phyloP scores from a whole-genome alignment of 1,140 invertebrate genomes.

The Heliconius melpomene region DNA sequence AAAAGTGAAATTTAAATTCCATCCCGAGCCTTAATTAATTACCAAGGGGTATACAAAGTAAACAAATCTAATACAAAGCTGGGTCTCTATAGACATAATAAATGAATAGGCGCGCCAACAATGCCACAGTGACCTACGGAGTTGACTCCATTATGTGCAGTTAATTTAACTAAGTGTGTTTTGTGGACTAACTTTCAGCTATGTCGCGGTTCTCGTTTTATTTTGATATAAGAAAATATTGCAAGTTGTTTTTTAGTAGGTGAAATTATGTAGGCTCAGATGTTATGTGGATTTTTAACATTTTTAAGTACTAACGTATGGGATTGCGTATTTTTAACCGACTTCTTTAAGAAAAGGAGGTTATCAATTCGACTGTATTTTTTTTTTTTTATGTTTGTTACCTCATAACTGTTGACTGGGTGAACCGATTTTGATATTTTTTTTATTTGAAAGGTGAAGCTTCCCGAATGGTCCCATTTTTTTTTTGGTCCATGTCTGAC shows the following conservation, averaged over 20 bases:
- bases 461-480: too few species aligned
- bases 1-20: not conserved
- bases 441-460: too few species aligned
- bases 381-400: too few species aligned
- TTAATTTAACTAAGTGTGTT: conserved; percentile 28
- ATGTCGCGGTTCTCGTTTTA: not conserved
- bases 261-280: not conserved
- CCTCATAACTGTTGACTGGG: too few species aligned
- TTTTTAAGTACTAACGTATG: too few species aligned
- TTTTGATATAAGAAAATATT: not conserved
- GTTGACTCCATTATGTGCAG: conserved; percentile 39
- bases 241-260: not conserved
- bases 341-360: too few species aligned
- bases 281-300: too few species aligned
- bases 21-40: not conserved
- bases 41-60: conserved; percentile 23
- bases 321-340: too few species aligned
- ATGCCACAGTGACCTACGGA: conserved; percentile 37
- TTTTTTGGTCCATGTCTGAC: too few species aligned
- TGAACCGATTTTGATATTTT: too few species aligned
- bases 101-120: conserved; percentile 41
- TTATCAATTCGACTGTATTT: too few species aligned
- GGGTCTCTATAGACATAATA: conserved; percentile 40
- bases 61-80: conserved; percentile 32
- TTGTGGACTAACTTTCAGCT: conserved; percentile 2